Percentiles rank a stretch among this genome's conserved stretches.
These are phyloP conservation scores for Ectropis grisescens DNA, from an alignment of 1,140 invertebrate species.

Conservation along the genomic window DNA sequence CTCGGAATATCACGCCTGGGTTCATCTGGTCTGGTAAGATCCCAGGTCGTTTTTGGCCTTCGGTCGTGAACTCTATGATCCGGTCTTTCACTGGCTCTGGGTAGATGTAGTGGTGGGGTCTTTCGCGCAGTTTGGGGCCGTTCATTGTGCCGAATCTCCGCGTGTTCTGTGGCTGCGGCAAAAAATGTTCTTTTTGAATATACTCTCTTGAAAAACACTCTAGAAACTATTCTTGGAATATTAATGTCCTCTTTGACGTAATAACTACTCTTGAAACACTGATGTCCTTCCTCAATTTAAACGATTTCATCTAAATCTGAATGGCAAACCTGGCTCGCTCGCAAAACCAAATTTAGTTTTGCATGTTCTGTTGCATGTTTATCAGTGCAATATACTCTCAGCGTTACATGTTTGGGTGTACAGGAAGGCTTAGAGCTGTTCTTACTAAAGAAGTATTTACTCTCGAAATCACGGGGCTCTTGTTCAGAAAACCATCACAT, in stretches of 20 bases:
- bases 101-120: slow-evolving; percentile 52
- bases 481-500: no score
- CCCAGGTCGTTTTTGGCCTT: slow-evolving; percentile 38
- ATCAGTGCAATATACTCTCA: no score
- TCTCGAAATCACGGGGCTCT: no score
- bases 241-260: not conserved
- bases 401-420: no score
- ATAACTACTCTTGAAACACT: no score
- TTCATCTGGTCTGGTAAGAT: slow-evolving; percentile 58
- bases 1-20: slow-evolving; percentile 54
- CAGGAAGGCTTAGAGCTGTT: no score
- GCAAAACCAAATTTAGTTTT: no score
- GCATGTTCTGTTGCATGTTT: no score
- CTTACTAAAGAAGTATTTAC: no score
- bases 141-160: slow-evolving; percentile 31
- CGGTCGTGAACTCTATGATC: slow-evolving; percentile 39
- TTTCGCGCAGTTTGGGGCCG: slow-evolving; percentile 42
- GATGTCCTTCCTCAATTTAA: not conserved
- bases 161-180: slow-evolving; percentile 41
- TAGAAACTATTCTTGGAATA: not conserved
- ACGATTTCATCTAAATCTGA: not conserved
- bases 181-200: slow-evolving; percentile 16
- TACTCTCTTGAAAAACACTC: not conserved
- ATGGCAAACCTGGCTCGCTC: no score
- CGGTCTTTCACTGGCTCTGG: slow-evolving; percentile 54